Evolutionary conservation across 2,888 invertebrate genomes (phyloP).

Genomic region (Vannuccia rotundouncinata): DNA sequence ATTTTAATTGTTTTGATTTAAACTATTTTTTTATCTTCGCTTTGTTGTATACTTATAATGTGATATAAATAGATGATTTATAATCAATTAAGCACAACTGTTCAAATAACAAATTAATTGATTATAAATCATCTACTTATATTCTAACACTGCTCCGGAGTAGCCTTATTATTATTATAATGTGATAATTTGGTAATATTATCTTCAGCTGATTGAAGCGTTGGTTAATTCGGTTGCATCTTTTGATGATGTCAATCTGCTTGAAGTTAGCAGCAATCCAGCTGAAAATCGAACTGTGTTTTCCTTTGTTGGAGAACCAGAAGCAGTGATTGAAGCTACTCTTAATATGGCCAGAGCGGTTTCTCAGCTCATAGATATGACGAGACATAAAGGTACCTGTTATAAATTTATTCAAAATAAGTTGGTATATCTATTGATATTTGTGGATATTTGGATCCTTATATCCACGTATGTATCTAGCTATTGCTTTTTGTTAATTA

Average conservation of each 20-base stretch:
- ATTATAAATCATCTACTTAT: too few relatives aligned
- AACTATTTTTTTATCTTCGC: too few relatives aligned
- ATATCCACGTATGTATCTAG: background rate
- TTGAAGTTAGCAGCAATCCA: conserved; percentile 61
- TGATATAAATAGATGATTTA: too few relatives aligned
- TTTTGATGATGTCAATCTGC: conserved; percentile 58
- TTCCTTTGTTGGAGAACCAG: conserved; percentile 61
- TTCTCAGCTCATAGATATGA: conserved; percentile 60
- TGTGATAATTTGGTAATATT: too few relatives aligned
- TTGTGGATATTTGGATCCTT: background rate
- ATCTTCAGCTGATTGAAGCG: conserved; percentile 59
- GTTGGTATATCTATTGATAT: background rate
- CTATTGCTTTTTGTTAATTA: background rate
- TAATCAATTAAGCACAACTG: too few relatives aligned
- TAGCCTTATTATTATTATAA: too few relatives aligned
- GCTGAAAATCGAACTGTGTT: conserved; percentile 61
- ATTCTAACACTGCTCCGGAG: too few relatives aligned
- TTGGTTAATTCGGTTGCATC: conserved; percentile 59
- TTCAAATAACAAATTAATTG: too few relatives aligned
- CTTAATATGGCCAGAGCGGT: conserved; percentile 59
- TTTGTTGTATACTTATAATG: too few relatives aligned
- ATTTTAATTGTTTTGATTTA: too few relatives aligned
- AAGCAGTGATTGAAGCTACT: conserved; percentile 60
- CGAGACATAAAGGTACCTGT: conserved; percentile 57
- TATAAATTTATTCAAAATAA: background rate